Conservation (phyloP, 2,888 invertebrate genomes). For the Drosophila multiciliata region DNA sequence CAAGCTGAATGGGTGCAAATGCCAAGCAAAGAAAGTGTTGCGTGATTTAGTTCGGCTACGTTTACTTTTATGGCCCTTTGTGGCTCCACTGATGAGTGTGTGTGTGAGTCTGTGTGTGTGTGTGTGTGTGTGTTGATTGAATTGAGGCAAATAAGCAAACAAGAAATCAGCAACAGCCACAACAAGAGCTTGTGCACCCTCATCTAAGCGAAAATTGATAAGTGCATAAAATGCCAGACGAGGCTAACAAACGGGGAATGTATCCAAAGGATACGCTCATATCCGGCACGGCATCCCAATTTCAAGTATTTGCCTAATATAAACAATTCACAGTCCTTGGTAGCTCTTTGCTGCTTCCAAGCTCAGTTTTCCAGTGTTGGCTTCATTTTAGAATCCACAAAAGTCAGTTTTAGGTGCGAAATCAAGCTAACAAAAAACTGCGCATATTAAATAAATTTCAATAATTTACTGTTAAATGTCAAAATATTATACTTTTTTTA, state of each 20-base stretch:
- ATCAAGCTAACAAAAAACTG: background rate
- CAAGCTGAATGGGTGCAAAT: constrained; percentile 64
- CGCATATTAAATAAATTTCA: background rate
- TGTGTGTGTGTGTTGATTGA: constrained; percentile 64
- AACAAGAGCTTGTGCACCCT: constrained; percentile 21
- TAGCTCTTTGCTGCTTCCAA: background rate
- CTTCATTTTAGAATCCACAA: background rate
- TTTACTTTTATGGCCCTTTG: constrained; percentile 46
- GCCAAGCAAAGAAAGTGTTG: constrained; percentile 72
- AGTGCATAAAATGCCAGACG: constrained; percentile 63
- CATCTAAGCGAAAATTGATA: constrained; percentile 64
- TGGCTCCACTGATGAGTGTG: constrained; percentile 45
- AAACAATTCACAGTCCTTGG: constrained; percentile 34
- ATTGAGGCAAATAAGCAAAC: constrained; percentile 77
- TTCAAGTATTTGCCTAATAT: constrained; percentile 54
- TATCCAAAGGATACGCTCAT: constrained; percentile 29
- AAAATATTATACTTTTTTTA: background rate
- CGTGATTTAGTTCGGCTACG: constrained; percentile 69
- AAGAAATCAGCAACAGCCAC: constrained; percentile 65
- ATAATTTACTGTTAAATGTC: background rate
- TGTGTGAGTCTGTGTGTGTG: constrained; percentile 14
- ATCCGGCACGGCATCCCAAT: constrained; percentile 16
- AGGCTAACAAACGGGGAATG: constrained; percentile 28
- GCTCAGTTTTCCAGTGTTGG: background rate
- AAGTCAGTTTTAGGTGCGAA: background rate